A percentile compares a stretch with the other conserved stretches of the same genome.
Evolutionary conservation across 2,113 vertebrate genomes (phyloP).

Genomic region (Maccullochella peelii): DNA sequence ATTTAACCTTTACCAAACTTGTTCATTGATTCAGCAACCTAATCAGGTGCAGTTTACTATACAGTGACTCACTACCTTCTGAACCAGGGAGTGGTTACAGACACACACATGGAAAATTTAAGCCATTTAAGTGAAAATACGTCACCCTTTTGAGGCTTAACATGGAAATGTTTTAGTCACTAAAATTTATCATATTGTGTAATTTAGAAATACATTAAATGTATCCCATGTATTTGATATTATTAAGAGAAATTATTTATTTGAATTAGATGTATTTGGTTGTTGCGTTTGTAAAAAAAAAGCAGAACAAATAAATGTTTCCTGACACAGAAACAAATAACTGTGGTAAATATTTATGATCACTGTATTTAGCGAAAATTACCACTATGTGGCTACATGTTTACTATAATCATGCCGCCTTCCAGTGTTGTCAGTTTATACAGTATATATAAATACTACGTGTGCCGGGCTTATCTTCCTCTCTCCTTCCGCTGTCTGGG

Average conservation of each 20-base stretch:
- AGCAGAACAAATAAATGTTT: neutral
- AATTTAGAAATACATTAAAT: neutral
- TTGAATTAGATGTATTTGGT: neutral
- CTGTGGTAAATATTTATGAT: neutral
- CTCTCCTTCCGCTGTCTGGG: neutral
- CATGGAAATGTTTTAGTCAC: neutral
- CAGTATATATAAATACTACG: neutral
- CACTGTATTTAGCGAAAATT: neutral
- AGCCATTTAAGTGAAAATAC: neutral
- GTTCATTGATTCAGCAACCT: neutral
- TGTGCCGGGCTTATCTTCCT: neutral
- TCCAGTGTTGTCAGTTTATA: neutral
- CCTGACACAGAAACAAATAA: neutral
- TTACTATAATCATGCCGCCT: neutral
- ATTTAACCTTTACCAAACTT: neutral
- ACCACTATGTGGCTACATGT: neutral
- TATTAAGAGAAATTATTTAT: neutral
- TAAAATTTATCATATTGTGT: neutral
- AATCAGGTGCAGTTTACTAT: neutral
- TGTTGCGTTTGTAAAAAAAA: neutral
- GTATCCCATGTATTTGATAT: neutral
- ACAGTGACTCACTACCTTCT: neutral
- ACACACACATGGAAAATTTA: conserved; percentile 2
- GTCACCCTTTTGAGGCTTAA: neutral
- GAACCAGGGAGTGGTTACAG: neutral